Evolutionary conservation across 2,113 vertebrate genomes (phyloP).

Genomic region (Hyla sarda): DNA sequence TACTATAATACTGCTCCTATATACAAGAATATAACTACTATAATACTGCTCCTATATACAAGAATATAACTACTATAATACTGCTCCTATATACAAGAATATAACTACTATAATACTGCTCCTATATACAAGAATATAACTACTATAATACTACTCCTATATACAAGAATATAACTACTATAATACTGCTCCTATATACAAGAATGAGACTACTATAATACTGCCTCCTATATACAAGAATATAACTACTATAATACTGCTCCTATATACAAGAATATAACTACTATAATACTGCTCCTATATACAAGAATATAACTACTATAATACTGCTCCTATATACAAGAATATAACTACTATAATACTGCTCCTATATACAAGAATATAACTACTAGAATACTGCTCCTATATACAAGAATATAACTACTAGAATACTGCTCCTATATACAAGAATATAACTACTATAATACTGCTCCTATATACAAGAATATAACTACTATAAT

Average conservation of each 20-base stretch:
- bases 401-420: no score
- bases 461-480: no score
- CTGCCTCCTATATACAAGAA: neutral
- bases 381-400: neutral
- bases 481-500: no score
- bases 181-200: slow-evolving; percentile 1
- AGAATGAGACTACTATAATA: neutral
- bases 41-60: no score
- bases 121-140: slow-evolving; percentile 12
- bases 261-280: neutral
- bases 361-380: neutral
- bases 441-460: no score
- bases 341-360: neutral
- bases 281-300: neutral
- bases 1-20: no score
- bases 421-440: no score
- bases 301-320: no score
- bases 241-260: slow-evolving; percentile 1
- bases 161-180: slow-evolving; percentile 5
- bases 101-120: slow-evolving; percentile 9
- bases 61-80: slow-evolving; percentile 1
- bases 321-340: neutral
- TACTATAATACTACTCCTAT: neutral
- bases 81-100: neutral
- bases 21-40: no score